Percentiles rank a stretch among this genome's conserved stretches.
phyloP scores from a whole-genome alignment of 2,888 invertebrate species.

The Gasteruption jaculator region DNA sequence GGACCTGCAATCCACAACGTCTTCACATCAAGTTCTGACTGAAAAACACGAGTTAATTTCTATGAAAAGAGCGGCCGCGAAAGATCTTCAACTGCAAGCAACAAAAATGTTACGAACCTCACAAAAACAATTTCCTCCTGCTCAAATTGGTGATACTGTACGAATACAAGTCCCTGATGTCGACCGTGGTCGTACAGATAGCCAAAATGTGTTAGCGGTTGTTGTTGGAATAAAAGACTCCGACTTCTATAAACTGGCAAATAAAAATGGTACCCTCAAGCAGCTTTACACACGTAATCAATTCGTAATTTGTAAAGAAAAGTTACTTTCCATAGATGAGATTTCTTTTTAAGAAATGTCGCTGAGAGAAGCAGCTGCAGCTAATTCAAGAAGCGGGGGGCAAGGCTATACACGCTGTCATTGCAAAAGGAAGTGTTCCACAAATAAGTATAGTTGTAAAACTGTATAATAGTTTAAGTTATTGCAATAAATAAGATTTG shows the following conservation, averaged over 20 bases:
- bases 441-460: constrained; percentile 25
- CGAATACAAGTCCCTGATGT: constrained; percentile 25
- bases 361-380: constrained; percentile 25
- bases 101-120: constrained; percentile 30
- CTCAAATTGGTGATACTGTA: constrained; percentile 26
- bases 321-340: constrained; percentile 26
- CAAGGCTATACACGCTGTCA: constrained; percentile 15
- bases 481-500: constrained; percentile 17
- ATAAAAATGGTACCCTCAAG: constrained; percentile 21
- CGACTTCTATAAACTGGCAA: constrained; percentile 27
- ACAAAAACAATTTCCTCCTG: constrained; percentile 25
- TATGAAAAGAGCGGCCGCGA: constrained; percentile 22
- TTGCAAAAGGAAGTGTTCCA: constrained; percentile 20
- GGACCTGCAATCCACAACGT: constrained; percentile 19
- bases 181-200: constrained; percentile 28
- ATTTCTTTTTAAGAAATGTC: constrained; percentile 26
- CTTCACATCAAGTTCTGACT: constrained; percentile 24
- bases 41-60: constrained; percentile 23
- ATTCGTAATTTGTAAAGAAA: constrained; percentile 28
- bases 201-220: constrained; percentile 28
- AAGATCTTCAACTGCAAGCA: constrained; percentile 22
- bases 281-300: constrained; percentile 19
- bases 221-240: constrained; percentile 27
- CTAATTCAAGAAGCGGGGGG: constrained; percentile 24
- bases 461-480: constrained; percentile 22